Conservation (phyloP, 2,797 vertebrate genomes). For the Limnodromus scolopaceus region DNA sequence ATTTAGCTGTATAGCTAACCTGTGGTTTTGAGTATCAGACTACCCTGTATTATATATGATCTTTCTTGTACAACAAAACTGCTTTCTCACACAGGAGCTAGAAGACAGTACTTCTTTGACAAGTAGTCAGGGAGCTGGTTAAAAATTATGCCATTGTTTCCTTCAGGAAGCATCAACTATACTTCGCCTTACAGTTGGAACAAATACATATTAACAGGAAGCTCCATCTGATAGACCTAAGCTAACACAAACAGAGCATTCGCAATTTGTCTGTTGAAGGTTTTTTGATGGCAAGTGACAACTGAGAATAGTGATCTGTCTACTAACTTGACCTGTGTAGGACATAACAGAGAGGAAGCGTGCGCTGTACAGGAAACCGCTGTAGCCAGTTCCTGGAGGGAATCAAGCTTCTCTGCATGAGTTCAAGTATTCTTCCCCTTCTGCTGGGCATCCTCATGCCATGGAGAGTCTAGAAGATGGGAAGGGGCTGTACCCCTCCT, state of each 20-base stretch:
- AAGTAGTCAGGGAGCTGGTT: conserved; percentile 16
- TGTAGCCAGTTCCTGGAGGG: background rate
- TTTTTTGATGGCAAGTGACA: conserved; percentile 29
- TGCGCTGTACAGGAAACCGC: background rate
- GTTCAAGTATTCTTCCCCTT: background rate
- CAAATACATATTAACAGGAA: conserved; percentile 64
- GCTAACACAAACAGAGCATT: conserved; percentile 38
- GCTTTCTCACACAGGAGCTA: background rate
- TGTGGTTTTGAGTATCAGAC: background rate
- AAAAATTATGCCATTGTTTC: conserved; percentile 66
- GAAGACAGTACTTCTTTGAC: background rate
- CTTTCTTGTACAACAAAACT: background rate
- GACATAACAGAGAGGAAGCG: background rate
- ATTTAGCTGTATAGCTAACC: background rate
- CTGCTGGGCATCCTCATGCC: background rate
- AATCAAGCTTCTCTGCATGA: background rate
- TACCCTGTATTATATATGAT: background rate
- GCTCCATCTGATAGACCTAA: background rate
- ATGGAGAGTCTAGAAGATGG: background rate
- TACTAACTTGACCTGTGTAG: background rate
- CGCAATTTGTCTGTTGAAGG: background rate
- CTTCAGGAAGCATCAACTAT: conserved; percentile 63
- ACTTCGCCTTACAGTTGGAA: conserved; percentile 38
- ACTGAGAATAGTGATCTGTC: background rate
- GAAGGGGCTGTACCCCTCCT: background rate